These are phyloP conservation scores for Euproctis similis DNA, from an alignment of 2,888 invertebrate species.

Conservation along the genomic window DNA sequence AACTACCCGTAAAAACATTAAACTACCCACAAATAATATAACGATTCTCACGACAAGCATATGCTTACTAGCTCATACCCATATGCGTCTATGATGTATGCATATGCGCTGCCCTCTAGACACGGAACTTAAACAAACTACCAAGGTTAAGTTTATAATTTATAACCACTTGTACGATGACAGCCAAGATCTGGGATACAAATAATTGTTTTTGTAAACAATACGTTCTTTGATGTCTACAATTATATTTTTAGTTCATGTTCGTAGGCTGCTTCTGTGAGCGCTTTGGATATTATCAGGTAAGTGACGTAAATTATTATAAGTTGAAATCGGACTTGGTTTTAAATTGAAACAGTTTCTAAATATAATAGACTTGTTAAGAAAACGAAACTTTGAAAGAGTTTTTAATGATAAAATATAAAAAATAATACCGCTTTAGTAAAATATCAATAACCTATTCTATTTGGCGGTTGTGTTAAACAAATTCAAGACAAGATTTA, in stretches of 20 bases:
- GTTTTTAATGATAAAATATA: no score
- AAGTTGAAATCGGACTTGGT: no score
- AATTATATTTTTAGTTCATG: conserved; percentile 1
- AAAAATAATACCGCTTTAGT: no score
- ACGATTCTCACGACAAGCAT: conserved; percentile 56
- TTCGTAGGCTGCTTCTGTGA: conserved; percentile 7
- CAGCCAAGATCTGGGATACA: conserved; percentile 45
- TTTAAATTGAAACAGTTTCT: no score
- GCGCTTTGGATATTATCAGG: no score
- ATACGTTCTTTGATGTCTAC: conserved; percentile 29
- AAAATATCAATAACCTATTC: no score
- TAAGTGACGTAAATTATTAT: no score
- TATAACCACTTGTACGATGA: conserved; percentile 64
- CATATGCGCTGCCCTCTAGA: conserved; percentile 36
- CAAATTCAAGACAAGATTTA: no score
- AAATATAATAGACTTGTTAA: no score
- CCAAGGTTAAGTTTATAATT: conserved; percentile 71
- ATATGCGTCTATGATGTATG: conserved; percentile 11
- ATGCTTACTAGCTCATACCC: conserved; percentile 6
- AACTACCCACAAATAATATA: conserved; percentile 21
- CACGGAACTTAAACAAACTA: conserved; percentile 57
- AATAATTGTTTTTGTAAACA: conserved; percentile 56
- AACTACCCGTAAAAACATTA: conserved; percentile 13
- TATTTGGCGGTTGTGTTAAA: no score
- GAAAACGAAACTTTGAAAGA: no score